Evolutionary conservation across 2,888 invertebrate genomes (phyloP), one percentile per base, ranked within the genome.

Genomic region (Apodemia mormo): DNA sequence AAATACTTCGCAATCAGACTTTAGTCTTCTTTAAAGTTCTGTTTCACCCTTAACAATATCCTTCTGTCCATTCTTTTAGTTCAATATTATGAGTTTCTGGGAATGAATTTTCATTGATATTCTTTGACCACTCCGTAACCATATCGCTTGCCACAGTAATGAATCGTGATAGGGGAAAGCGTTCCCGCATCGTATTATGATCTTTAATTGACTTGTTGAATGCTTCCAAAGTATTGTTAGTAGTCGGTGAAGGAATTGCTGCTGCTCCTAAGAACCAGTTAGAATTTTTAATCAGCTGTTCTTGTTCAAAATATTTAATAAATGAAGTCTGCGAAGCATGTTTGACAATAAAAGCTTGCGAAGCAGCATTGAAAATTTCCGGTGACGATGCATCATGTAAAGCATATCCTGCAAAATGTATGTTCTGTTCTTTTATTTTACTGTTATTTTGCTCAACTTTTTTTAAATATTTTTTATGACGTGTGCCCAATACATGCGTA

Each of bases 401-500:
- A 40, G 40, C 40, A 40, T 40, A 40, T 40, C 40, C 8, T 40
- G 40, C 40, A 52, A 52, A 52, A 52, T 52, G n/a, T 52, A 14
- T 52, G n/a, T 14, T 3, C n/a, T 14, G 14, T n/a, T 52, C n/a
- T 12, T 14, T 14, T 52, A 52, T n/a, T 4, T n/a, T 6, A 4
- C n/a, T 22, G 22, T 22, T 22, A 22, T 12, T 52, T 52, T 52
- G 2, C 52, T 52, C 52, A 52, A 52, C 52, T n/a, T 69, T 6
- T 66, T 68, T 30, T n/a, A 0, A 37, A 65, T 65, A 43, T 71
- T 69, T 69, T 74, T 75, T 71, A 69, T 69, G 49, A 71, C 71
- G 54, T 73, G 72, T 14, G 71, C 70, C 72, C 70, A 72, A 56
- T 71, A 73, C 68, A 73, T 73, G 65, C 37, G 30, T 30, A 73